Base-by-base conservation (phyloP, 2,797 vertebrate species). In the Eremophila alpestris region DNA sequence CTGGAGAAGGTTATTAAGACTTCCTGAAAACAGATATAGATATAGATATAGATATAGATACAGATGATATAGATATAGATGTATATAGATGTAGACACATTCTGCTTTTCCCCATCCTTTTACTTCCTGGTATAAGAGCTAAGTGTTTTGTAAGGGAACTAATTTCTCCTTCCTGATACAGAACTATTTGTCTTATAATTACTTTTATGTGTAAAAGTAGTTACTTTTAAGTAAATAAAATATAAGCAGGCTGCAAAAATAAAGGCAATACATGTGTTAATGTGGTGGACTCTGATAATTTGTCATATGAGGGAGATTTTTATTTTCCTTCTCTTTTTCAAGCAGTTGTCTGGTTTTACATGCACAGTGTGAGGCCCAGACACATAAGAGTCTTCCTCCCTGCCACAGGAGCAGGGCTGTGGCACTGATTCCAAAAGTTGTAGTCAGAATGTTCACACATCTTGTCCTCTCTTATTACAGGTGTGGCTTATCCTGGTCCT, bases 341-440 rank as follows among this genome's bases (percentile, higher is more conserved):
- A 63, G 26, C 19, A 86, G 16, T 36, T 88, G 24, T 7, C 40
- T 67, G 23, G 22, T 77, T 80, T 70, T 63, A 48, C 13, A 9
- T 4, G 45, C 19, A 36, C 29, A 15, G 4, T 63, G 15, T 45
- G 40, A 64, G 12, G 23, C 24, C 13, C 32, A 74, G 30, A 26
- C 41, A 51, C 11, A 23, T 3, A 0, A 0, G 0, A 13, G 6
- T 68, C 32, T 83, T 83, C 70, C 49, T 83, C 21, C 49, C 15
- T 59, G 46, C 14, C 0, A 0, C 27, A 59, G 48, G 18, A 74
- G 24, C 27, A 43, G 17, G n/a, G 20, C n/a, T 51, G 55, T 24
- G 51, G 49, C 49, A 48, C 45, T n/a, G 56, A 24, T 83, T 80
- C 46, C 65, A 81, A 62, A 74, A 77, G 27, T 1, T 38, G 11